Evolutionary conservation across 2,888 invertebrate genomes (phyloP).

Genomic region (Homarus gammarus): DNA sequence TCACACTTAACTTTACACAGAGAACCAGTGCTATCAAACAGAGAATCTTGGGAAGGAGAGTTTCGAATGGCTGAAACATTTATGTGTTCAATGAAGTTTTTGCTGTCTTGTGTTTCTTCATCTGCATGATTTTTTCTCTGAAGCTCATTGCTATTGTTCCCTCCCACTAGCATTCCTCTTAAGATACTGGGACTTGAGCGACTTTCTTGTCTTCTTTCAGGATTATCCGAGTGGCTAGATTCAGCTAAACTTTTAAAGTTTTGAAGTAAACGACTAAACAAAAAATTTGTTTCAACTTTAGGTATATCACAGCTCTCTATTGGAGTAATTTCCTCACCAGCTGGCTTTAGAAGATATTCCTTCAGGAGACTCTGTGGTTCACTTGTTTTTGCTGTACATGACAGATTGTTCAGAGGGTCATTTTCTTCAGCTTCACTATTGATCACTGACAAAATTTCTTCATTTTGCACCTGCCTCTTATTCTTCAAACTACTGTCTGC

Average conservation of each 20-base stretch:
- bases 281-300: constrained; percentile 49
- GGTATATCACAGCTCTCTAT: constrained; percentile 52
- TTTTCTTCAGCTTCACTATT: not conserved
- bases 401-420: not conserved
- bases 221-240: constrained; percentile 19
- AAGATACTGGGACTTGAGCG: constrained; percentile 33
- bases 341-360: constrained; percentile 64
- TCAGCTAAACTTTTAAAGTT: constrained; percentile 60
- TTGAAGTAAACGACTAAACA: constrained; percentile 60
- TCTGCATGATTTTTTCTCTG: not conserved
- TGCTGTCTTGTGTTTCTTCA: not conserved
- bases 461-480: not conserved
- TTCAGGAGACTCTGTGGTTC: constrained; percentile 53
- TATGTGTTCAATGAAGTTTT: constrained; percentile 12
- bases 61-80: not conserved
- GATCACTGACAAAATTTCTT: not conserved
- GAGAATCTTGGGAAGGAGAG: not conserved
- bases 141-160: constrained; percentile 11
- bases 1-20: constrained; percentile 41
- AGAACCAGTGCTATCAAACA: not conserved
- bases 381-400: not conserved
- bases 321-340: constrained; percentile 38
- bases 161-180: constrained; percentile 54
- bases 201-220: not conserved
- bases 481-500: not conserved